Conservation (phyloP, 1,140 invertebrate genomes). For the Trialeurodes vaporariorum region DNA sequence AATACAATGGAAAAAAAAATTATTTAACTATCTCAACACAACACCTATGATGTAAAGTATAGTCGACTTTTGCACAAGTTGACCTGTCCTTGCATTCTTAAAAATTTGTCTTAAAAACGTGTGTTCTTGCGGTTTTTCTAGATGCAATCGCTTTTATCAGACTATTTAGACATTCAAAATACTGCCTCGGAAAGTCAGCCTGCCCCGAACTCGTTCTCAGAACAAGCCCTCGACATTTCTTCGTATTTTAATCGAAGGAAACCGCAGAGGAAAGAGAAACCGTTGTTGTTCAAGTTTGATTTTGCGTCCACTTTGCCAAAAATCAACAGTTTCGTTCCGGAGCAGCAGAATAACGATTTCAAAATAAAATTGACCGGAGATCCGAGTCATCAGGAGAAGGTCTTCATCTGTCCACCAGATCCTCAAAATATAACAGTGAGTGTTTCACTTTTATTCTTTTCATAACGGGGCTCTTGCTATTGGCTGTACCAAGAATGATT, state of each 20-base stretch:
- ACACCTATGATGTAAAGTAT: no score
- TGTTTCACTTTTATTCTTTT: no score
- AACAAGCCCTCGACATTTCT: slow-evolving; percentile 48
- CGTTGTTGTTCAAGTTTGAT: not conserved
- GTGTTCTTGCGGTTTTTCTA: slow-evolving; percentile 26
- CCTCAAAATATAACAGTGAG: slow-evolving; percentile 57
- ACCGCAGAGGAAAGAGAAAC: slow-evolving; percentile 40
- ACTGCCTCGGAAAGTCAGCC: slow-evolving; percentile 44
- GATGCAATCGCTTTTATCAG: slow-evolving; percentile 59
- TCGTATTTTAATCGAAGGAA: slow-evolving; percentile 52
- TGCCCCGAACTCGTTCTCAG: slow-evolving; percentile 40
- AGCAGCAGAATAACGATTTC: not conserved
- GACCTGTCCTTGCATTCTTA: no score
- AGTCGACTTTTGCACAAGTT: no score
- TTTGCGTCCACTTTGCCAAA: not conserved
- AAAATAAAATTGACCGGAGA: slow-evolving; percentile 3
- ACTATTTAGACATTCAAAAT: slow-evolving; percentile 73
- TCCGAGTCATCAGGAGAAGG: slow-evolving; percentile 34
- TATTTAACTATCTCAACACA: no score
- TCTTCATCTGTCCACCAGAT: slow-evolving; percentile 56
- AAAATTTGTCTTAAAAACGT: no score
- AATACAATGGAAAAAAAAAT: no score
- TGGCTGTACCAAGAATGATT: no score
- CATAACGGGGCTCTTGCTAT: no score
- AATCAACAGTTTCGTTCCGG: slow-evolving; percentile 6